These are phyloP conservation scores for Heliconius ismenius DNA, from an alignment of 2,888 invertebrate species.

Conservation along the genomic window DNA sequence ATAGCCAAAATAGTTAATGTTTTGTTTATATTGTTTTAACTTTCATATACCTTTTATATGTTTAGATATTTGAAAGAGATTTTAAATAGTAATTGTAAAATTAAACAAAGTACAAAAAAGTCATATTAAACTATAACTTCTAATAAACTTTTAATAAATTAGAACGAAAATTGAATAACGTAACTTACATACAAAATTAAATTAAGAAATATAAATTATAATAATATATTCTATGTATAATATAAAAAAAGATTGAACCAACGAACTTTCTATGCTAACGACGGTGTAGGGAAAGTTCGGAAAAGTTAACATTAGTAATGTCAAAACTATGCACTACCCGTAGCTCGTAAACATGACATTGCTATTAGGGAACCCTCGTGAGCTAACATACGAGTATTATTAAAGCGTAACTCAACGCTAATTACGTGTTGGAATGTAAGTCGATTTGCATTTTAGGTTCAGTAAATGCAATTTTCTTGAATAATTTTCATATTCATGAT, in stretches of 20 bases:
- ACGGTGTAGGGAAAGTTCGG: slow-evolving; percentile 65
- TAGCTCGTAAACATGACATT: slow-evolving; percentile 45
- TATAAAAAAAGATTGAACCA: slow-evolving; percentile 67
- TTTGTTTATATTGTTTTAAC: not conserved
- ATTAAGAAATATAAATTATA: too few species aligned
- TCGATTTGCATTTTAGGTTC: slow-evolving; percentile 8
- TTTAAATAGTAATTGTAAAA: too few species aligned
- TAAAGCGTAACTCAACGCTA: slow-evolving; percentile 7
- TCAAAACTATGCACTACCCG: slow-evolving; percentile 44
- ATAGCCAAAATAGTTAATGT: not conserved
- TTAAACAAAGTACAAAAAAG: too few species aligned
- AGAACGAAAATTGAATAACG: too few species aligned
- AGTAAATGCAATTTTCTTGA: slow-evolving; percentile 1
- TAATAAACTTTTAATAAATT: too few species aligned
- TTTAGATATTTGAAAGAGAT: too few species aligned
- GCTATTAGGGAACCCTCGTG: slow-evolving; percentile 43
- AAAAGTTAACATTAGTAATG: slow-evolving; percentile 50
- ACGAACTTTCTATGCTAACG: slow-evolving; percentile 76
- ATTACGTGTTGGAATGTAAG: slow-evolving; percentile 11
- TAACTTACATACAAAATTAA: too few species aligned
- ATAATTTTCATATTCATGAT: slow-evolving; percentile 1
- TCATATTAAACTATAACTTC: too few species aligned
- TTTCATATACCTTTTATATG: not conserved
- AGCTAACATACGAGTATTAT: slow-evolving; percentile 16
- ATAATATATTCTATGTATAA: slow-evolving; percentile 35